Evolutionary conservation across 2,888 invertebrate species (phyloP), one percentile per base, ranked within the genome.

Genomic region (Hyposoter dolosus): DNA sequence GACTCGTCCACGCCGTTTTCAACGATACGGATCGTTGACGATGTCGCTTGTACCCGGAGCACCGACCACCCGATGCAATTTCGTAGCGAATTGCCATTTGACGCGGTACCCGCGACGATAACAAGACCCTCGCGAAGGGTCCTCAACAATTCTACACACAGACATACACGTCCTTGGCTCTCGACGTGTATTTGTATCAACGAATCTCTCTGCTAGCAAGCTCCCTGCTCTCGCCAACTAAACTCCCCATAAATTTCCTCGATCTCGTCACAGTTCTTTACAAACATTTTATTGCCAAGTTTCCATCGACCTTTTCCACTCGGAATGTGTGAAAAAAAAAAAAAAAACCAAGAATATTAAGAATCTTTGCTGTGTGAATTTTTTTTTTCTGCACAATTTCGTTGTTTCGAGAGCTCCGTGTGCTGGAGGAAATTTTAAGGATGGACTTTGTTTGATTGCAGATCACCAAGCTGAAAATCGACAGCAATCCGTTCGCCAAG

Each of bases 401-500:
- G n/a, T 12, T 23, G 19, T 23, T 19, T 17, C 3, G 7, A 15
- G 28, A 19, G 7, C n/a, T 60, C 19, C 3, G 3, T 3, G 5
- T 56, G 12, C 19, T 35, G 43, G 40, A n/a, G 19, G 23, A 23
- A 69, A 23, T 65, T 35, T 23, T 23, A 47, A 45, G 17, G 5
- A 45, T 45, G 15, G 7, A 40, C 5, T 7, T 60, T 80, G 45
- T 86, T 53, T 88, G 78, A 76, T 94, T 94, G 77, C 93, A 99
- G 96, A 97, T 97, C 90, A 97, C 97, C 72, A 97, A 97, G 93
- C 94, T 97, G 92, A 97, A 97, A 95, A 97, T 97, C 91, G 97
- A 97, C 95, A 97, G 97, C 93, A 97, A 97, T 93, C 97, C 97
- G 83, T 97, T 97, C 93, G 97, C 97, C 71, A 98, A 98, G 94